A percentile compares a stretch with the other conserved stretches of the same genome.
Evolutionary conservation across 2,113 vertebrate species (phyloP).

Genomic region (Prunella himalayana): DNA sequence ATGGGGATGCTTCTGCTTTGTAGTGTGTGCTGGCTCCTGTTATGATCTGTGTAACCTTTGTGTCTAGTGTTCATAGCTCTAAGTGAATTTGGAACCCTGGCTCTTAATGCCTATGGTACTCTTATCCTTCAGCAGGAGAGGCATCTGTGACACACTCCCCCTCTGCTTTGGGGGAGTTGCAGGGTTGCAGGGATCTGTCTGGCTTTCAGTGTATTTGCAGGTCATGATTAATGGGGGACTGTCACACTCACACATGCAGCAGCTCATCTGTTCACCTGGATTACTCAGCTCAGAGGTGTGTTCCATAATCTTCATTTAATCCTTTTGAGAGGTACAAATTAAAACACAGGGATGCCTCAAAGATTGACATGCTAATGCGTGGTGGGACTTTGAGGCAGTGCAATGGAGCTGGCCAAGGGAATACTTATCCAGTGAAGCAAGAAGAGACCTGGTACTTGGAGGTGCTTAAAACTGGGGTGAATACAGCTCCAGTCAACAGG

Average conservation of each 20-base stretch:
- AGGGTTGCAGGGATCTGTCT: neutral
- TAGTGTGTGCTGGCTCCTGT: neutral
- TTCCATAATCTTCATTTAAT: neutral
- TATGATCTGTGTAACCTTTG: neutral
- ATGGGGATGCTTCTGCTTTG: neutral
- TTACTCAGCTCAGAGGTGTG: neutral
- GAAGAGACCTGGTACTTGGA: neutral
- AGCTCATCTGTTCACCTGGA: neutral
- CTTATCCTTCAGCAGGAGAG: neutral
- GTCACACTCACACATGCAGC: neutral
- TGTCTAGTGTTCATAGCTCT: neutral
- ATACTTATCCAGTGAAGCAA: neutral
- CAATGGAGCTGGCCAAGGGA: neutral
- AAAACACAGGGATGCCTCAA: neutral
- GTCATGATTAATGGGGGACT: neutral
- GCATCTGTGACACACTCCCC: accelerated
- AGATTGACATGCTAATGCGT: neutral
- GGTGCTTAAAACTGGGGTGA: neutral
- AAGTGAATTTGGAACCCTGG: neutral
- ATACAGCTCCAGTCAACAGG: neutral
- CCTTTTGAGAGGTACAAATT: neutral
- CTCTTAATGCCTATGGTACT: neutral
- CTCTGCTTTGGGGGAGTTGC: neutral
- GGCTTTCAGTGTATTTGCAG: neutral
- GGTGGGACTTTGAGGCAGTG: neutral